phyloP scores from a whole-genome alignment of 2,888 invertebrate genomes.

The Chrysolina oricalcia region DNA sequence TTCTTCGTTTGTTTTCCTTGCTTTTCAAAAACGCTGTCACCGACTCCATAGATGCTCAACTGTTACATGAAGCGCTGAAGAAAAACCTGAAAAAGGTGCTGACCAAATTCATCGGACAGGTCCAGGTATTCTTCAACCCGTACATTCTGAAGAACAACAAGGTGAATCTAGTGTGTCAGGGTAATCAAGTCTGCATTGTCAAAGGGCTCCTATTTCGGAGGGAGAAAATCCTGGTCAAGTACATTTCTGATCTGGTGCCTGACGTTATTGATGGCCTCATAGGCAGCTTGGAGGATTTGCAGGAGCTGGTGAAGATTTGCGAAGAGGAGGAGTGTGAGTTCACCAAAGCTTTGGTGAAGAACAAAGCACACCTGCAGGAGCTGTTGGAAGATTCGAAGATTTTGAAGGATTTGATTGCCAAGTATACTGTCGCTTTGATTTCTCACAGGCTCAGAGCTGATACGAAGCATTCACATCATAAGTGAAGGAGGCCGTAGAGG shows the following conservation, averaged over 20 bases:
- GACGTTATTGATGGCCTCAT: conserved; percentile 25
- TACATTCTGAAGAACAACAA: conserved; percentile 30
- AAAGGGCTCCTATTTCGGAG: conserved; percentile 24
- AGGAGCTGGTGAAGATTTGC: conserved; percentile 20
- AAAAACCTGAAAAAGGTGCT: background rate
- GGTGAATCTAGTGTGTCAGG: conserved; percentile 30
- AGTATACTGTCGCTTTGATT: background rate
- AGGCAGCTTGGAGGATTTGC: conserved; percentile 8
- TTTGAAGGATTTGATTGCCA: background rate
- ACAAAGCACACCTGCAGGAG: background rate
- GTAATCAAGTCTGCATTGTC: conserved; percentile 25
- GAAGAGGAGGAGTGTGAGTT: conserved; percentile 35
- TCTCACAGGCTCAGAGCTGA: background rate
- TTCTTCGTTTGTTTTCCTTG: background rate
- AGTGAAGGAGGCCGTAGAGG: background rate
- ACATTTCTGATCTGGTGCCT: conserved; percentile 13
- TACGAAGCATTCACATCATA: background rate
- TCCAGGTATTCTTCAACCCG: conserved; percentile 29
- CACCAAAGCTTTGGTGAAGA: conserved; percentile 25
- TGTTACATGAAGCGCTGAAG: conserved; percentile 18
- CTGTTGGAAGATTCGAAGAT: conserved; percentile 11
- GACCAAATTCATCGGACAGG: background rate
- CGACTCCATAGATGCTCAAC: conserved; percentile 34
- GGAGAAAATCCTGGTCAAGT: conserved; percentile 12
- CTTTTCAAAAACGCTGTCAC: background rate